A percentile compares a stretch with the other conserved stretches of the same genome.
Evolutionary conservation across 2,113 vertebrate species (phyloP).

Genomic region (Nematolebias whitei): DNA sequence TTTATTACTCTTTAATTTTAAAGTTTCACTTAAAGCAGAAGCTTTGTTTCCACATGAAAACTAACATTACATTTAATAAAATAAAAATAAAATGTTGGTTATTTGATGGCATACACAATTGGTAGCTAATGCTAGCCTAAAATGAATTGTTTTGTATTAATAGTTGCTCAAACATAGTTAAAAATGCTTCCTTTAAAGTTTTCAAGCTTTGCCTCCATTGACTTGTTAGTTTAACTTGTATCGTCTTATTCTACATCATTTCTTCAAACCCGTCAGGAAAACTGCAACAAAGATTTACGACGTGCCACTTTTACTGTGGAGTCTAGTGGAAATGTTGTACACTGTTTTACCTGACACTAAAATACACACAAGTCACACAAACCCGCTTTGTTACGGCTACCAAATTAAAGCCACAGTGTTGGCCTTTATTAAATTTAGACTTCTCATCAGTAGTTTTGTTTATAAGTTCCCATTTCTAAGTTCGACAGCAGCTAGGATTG

Average conservation of each 20-base stretch:
- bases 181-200: not conserved
- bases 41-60: too few species aligned
- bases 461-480: not conserved
- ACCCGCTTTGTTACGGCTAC: too few species aligned
- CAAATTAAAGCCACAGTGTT: not conserved
- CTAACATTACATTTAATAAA: too few species aligned
- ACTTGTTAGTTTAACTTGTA: not conserved
- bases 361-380: too few species aligned
- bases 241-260: too few species aligned
- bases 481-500: conserved; percentile 20
- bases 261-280: too few species aligned
- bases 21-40: too few species aligned
- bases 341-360: too few species aligned
- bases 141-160: not conserved
- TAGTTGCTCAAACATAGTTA: not conserved
- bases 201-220: not conserved
- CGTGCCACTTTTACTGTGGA: not conserved
- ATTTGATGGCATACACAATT: not conserved
- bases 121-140: not conserved
- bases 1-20: too few species aligned
- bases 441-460: not conserved
- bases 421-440: not conserved
- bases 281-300: too few species aligned
- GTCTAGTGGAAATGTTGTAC: not conserved
- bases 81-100: too few species aligned